A percentile compares a stretch with the other conserved stretches of the same genome.
Evolutionary conservation across 2,888 invertebrate genomes (phyloP).

Genomic region (Athripsodes cinereus): DNA sequence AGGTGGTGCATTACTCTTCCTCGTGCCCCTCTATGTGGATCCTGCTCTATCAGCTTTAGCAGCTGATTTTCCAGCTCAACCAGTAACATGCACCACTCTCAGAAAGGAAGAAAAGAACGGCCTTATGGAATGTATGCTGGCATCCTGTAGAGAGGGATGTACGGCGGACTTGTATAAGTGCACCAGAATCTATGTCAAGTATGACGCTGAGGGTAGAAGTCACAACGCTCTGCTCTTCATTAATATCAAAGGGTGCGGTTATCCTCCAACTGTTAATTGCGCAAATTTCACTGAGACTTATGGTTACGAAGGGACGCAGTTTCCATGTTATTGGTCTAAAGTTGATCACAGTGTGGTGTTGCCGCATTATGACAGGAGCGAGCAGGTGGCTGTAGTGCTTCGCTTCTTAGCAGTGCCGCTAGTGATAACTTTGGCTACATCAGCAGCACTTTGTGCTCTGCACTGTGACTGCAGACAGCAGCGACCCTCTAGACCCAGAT

Average conservation of each 20-base stretch:
- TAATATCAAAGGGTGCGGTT: slow-evolving; percentile 80
- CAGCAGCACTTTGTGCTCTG: slow-evolving; percentile 77
- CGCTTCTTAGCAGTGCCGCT: slow-evolving; percentile 80
- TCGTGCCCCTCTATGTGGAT: slow-evolving; percentile 48
- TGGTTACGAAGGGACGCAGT: slow-evolving; percentile 62
- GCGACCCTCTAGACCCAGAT: slow-evolving; percentile 55
- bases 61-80: slow-evolving; percentile 68
- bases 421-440: slow-evolving; percentile 77
- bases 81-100: slow-evolving; percentile 67
- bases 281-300: slow-evolving; percentile 66
- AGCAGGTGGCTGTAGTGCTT: slow-evolving; percentile 75
- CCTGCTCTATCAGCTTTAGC: slow-evolving; percentile 56
- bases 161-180: slow-evolving; percentile 71
- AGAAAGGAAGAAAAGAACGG: slow-evolving; percentile 65
- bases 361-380: slow-evolving; percentile 75
- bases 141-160: slow-evolving; percentile 74
- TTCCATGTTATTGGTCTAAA: slow-evolving; percentile 65
- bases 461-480: slow-evolving; percentile 80
- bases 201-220: slow-evolving; percentile 46
- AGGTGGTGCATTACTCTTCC: slow-evolving; percentile 45
- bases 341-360: slow-evolving; percentile 78
- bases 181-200: slow-evolving; percentile 61
- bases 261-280: slow-evolving; percentile 72
- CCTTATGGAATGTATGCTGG: slow-evolving; percentile 73
- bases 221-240: slow-evolving; percentile 62